phyloP scores from a whole-genome alignment of 2,888 invertebrate species.

The Drosophila austrosaltans region DNA sequence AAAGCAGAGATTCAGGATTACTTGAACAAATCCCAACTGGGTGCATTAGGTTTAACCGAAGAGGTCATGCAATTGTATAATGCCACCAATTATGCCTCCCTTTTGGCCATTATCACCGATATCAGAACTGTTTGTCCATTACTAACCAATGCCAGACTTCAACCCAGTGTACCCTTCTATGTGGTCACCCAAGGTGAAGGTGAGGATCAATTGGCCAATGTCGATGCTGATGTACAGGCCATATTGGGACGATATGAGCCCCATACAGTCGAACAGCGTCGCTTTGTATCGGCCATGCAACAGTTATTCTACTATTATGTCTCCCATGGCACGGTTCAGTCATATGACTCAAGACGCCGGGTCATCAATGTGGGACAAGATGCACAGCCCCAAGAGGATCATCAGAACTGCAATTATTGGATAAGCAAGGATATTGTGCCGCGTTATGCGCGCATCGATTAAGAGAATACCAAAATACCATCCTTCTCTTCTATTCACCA shows the following conservation, averaged over 20 bases:
- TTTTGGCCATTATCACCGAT: conserved; percentile 90
- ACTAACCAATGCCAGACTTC: conserved; percentile 87
- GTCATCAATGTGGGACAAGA: conserved; percentile 90
- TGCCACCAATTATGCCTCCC: conserved; percentile 87
- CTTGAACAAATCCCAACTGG: conserved; percentile 85
- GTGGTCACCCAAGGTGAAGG: conserved; percentile 87
- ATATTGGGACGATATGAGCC: conserved; percentile 91
- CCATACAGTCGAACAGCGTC: conserved; percentile 88
- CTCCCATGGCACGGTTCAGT: conserved; percentile 88
- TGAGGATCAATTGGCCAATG: conserved; percentile 84
- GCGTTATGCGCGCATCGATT: conserved; percentile 90
- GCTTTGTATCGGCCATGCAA: conserved; percentile 91
- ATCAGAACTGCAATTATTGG: conserved; percentile 91
- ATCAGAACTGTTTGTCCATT: conserved; percentile 92
- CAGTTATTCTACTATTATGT: conserved; percentile 92
- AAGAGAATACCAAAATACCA: conserved; percentile 75
- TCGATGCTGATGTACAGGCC: conserved; percentile 89
- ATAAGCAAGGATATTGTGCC: conserved; percentile 90
- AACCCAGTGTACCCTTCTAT: conserved; percentile 88
- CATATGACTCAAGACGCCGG: conserved; percentile 85
- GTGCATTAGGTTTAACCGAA: conserved; percentile 86
- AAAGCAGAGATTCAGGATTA: conserved; percentile 87
- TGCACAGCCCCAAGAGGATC: conserved; percentile 86
- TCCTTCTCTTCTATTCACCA: neutral
- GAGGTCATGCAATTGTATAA: conserved; percentile 88